Evolutionary conservation across 2,797 vertebrate genomes (phyloP).

Genomic region (Ambastaia sidthimunki): DNA sequence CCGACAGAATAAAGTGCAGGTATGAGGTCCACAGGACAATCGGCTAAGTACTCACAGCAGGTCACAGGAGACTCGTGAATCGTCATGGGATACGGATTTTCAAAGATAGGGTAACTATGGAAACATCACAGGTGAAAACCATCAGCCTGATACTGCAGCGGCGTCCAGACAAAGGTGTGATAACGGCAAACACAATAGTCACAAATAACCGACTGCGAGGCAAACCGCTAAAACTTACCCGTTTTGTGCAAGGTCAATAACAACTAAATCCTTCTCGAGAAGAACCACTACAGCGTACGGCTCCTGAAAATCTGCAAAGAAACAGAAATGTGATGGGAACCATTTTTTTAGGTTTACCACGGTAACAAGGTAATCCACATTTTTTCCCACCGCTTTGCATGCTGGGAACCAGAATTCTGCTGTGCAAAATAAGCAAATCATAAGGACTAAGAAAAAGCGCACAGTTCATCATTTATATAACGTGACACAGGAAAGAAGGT

Average conservation of each 20-base stretch:
- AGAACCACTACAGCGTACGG: constrained; percentile 98
- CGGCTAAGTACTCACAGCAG: constrained; percentile 97
- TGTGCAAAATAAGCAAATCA: neutral
- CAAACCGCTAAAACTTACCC: constrained; percentile 75
- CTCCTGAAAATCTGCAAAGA: constrained; percentile 93
- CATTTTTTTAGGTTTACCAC: no score
- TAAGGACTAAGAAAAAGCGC: neutral
- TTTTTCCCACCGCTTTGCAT: no score
- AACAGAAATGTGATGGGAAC: constrained; percentile 16
- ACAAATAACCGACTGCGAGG: neutral
- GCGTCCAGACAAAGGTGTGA: constrained; percentile 28
- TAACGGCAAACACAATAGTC: neutral
- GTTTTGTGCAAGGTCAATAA: constrained; percentile 99
- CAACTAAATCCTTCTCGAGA: constrained; percentile 98
- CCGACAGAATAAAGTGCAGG: constrained; percentile 98
- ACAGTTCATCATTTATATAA: neutral
- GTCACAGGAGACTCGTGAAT: constrained; percentile 99
- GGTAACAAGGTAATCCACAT: no score
- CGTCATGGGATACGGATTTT: constrained; percentile 96
- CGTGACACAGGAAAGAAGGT: neutral
- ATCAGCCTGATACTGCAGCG: neutral
- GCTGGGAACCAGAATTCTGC: neutral
- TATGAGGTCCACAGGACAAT: constrained; percentile 97
- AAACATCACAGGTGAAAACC: constrained; percentile 30
- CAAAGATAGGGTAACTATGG: constrained; percentile 96